These are phyloP conservation scores for Poeciliopsis retropinna DNA, from an alignment of 2,113 vertebrate genomes.

Conservation along the genomic window DNA sequence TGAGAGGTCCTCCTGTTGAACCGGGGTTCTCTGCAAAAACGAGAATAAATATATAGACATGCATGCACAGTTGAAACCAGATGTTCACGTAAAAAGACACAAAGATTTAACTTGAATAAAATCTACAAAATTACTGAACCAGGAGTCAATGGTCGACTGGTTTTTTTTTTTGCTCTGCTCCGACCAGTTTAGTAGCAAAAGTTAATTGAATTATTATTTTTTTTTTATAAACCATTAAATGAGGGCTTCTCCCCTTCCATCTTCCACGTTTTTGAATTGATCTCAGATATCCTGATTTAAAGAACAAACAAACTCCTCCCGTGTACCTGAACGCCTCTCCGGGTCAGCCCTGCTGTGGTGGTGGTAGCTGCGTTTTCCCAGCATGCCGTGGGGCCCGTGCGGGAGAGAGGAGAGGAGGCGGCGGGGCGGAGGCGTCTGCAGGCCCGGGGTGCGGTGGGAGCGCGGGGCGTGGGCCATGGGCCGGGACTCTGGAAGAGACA, in stretches of 20 bases:
- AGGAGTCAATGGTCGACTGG: too few species aligned
- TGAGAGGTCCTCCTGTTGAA: slow-evolving; percentile 80
- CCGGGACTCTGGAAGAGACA: slow-evolving; percentile 86
- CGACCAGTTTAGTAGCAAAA: too few species aligned
- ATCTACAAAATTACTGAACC: too few species aligned
- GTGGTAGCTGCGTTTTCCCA: slow-evolving; percentile 96
- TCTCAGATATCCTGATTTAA: too few species aligned
- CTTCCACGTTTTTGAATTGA: not conserved
- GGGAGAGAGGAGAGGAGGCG: slow-evolving; percentile 88
- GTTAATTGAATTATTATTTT: too few species aligned
- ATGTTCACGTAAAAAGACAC: too few species aligned
- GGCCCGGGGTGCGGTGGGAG: slow-evolving; percentile 87
- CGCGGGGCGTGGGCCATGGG: slow-evolving; percentile 85
- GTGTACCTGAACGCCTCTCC: slow-evolving; percentile 74
- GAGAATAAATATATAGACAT: too few species aligned
- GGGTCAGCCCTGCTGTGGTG: slow-evolving; percentile 92
- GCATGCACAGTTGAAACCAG: too few species aligned
- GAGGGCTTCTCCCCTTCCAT: too few species aligned
- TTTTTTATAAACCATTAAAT: too few species aligned
- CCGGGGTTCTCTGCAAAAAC: slow-evolving; percentile 83
- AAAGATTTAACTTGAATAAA: too few species aligned
- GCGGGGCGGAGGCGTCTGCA: slow-evolving; percentile 88
- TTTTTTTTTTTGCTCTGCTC: too few species aligned
- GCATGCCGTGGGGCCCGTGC: slow-evolving; percentile 90
- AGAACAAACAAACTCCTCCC: not conserved